Evolutionary conservation across 2,888 invertebrate species (phyloP).

Genomic region (Scaeva pyrastri): DNA sequence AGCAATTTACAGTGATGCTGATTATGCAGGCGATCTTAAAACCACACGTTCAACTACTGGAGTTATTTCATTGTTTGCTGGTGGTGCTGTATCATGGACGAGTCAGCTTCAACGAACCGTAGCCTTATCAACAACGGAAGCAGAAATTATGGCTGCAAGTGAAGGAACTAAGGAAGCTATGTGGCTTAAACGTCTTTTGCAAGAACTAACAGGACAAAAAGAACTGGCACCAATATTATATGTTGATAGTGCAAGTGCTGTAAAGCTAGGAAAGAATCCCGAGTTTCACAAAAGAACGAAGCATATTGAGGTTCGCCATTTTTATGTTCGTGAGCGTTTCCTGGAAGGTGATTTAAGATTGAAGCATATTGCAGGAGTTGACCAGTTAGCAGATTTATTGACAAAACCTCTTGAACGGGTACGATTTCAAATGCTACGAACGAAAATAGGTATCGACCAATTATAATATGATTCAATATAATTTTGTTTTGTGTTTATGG

Average conservation of each 20-base stretch:
- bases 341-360: neutral
- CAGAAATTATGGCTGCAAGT: constrained; percentile 13
- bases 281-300: constrained; percentile 1
- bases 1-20: neutral
- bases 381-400: neutral
- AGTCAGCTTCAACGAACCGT: constrained; percentile 13
- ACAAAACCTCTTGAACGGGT: constrained; percentile 1
- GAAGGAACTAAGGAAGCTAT: neutral
- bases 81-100: constrained; percentile 22
- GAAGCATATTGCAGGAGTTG: constrained; percentile 2
- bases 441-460: neutral
- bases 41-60: constrained; percentile 9
- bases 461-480: neutral
- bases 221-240: neutral
- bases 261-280: constrained; percentile 1
- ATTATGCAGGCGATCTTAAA: neutral
- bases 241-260: neutral
- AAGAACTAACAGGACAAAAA: constrained; percentile 3
- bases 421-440: neutral
- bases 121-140: constrained; percentile 15
- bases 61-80: neutral
- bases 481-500: neutral
- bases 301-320: neutral
- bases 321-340: constrained; percentile 9
- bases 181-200: constrained; percentile 22